These are phyloP conservation scores for Drosophila littoralis DNA, from an alignment of 1,140 invertebrate species.

Conservation along the genomic window DNA sequence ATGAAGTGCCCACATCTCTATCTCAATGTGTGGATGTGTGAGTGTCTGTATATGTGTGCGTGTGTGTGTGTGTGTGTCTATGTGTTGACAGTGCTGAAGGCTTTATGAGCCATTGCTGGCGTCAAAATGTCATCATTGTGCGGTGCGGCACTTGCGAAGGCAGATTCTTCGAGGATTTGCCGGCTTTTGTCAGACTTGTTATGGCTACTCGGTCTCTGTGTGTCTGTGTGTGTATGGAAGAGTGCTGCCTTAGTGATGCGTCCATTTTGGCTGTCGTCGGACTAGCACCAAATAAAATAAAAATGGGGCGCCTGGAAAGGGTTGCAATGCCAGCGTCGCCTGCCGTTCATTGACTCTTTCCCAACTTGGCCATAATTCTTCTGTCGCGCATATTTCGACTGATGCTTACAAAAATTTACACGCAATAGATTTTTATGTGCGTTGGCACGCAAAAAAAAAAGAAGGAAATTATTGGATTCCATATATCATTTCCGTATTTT, in stretches of 20 bases:
- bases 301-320: conserved; percentile 44
- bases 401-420: conserved; percentile 75
- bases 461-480: conserved; percentile 5
- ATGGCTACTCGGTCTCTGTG: conserved; percentile 23
- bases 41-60: conserved; percentile 7
- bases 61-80: conserved; percentile 14
- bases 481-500: conserved; percentile 56
- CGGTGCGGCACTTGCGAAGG: conserved; percentile 37
- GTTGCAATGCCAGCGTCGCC: conserved; percentile 33
- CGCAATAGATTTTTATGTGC: conserved; percentile 83
- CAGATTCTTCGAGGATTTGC: conserved; percentile 58
- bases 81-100: conserved; percentile 47
- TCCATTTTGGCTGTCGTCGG: conserved; percentile 35
- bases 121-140: conserved; percentile 78
- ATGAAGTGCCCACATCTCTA: conserved; percentile 26
- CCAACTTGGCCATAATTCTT: conserved; percentile 68
- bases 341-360: conserved; percentile 66
- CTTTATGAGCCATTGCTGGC: conserved; percentile 83
- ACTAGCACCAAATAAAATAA: conserved; percentile 47
- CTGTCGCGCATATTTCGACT: conserved; percentile 58
- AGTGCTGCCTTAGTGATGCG: conserved; percentile 32
- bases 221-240: conserved; percentile 16
- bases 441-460: conserved; percentile 52
- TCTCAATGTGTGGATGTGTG: conserved; percentile 5
- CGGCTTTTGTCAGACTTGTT: conserved; percentile 60